A percentile compares a stretch with the other conserved stretches of the same genome.
Evolutionary conservation across 64 coral and sea anemone genomes (phyloP).

Genomic region (Montipora sp.): DNA sequence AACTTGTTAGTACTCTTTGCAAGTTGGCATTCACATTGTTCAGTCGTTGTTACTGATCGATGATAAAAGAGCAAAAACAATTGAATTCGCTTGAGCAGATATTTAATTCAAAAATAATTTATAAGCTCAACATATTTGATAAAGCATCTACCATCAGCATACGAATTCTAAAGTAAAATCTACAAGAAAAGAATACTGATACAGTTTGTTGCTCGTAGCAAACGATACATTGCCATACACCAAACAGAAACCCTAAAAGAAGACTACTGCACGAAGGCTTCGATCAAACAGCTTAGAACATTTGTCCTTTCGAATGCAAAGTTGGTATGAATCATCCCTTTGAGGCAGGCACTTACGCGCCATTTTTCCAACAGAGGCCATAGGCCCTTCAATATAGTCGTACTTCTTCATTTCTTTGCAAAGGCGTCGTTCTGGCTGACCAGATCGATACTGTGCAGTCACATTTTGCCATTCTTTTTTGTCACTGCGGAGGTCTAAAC

Average conservation of each 20-base stretch:
- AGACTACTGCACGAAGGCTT: conserved; percentile 23
- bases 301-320: conserved; percentile 29
- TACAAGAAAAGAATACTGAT: too few relatives aligned
- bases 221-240: too few relatives aligned
- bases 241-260: neutral
- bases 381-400: conserved; percentile 72
- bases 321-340: conserved; percentile 35
- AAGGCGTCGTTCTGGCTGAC: neutral
- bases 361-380: neutral
- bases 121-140: too few relatives aligned
- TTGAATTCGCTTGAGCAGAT: too few relatives aligned
- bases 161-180: too few relatives aligned
- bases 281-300: conserved; percentile 16
- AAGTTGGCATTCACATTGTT: too few relatives aligned
- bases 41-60: too few relatives aligned
- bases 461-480: conserved; percentile 21
- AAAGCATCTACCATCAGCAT: too few relatives aligned
- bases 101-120: too few relatives aligned
- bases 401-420: neutral
- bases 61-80: too few relatives aligned
- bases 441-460: conserved; percentile 14
- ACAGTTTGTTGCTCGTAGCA: too few relatives aligned
- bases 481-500: neutral
- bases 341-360: neutral
- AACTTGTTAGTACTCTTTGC: too few relatives aligned